Conservation (phyloP, 1,140 invertebrate species). For the Oncopodura yosiiana region DNA sequence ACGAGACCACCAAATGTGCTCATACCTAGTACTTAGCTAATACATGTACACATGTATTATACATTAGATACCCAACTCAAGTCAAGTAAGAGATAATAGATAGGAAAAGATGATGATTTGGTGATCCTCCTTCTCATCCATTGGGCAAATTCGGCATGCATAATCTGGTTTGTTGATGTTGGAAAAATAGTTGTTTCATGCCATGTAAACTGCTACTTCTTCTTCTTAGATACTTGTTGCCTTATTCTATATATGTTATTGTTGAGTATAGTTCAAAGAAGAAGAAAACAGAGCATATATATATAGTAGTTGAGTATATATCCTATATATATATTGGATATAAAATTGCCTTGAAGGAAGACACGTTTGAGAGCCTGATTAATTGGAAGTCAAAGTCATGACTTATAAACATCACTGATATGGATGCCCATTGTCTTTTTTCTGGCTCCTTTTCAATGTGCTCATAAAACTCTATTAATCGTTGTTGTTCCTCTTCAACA, state of each 20-base stretch:
- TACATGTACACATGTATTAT: too few species aligned
- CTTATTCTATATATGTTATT: too few species aligned
- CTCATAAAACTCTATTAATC: conserved; percentile 22
- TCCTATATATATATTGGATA: too few species aligned
- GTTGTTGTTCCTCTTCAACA: too few species aligned
- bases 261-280: too few species aligned
- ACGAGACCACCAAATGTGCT: conserved; percentile 22
- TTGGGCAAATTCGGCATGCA: background rate
- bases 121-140: conserved; percentile 3
- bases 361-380: conserved; percentile 25
- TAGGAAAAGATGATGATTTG: conserved; percentile 2
- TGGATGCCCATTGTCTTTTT: conserved; percentile 16
- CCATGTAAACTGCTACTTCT: background rate
- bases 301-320: too few species aligned
- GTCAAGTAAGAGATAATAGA: too few species aligned
- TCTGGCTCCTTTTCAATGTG: conserved; percentile 12
- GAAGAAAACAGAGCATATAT: too few species aligned
- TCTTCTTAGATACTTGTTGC: too few species aligned
- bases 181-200: background rate
- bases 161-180: conserved; percentile 11
- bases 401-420: conserved; percentile 20
- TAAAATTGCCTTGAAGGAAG: conserved; percentile 21
- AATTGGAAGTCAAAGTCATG: conserved; percentile 30
- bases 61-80: too few species aligned
- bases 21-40: too few species aligned